Percentiles rank a stretch among this genome's conserved stretches.
These are phyloP conservation scores for Drosophila kuntzei DNA, from an alignment of 2,888 invertebrate genomes.

Conservation along the genomic window DNA sequence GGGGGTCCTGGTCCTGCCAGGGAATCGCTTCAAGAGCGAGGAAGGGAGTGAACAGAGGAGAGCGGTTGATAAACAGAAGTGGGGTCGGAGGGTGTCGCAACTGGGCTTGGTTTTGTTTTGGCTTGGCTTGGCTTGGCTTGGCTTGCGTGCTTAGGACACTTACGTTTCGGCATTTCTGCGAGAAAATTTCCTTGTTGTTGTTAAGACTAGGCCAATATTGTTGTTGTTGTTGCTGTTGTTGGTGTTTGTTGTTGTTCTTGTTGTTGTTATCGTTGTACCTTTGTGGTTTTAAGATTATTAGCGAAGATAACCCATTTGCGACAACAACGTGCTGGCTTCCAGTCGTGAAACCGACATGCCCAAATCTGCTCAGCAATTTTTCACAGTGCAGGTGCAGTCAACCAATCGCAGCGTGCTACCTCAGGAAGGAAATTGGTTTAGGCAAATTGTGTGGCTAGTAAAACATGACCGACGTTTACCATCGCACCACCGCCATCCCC, in stretches of 20 bases:
- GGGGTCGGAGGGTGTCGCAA: background rate
- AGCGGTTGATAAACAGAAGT: background rate
- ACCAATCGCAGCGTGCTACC: slow-evolving; percentile 33
- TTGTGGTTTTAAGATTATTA: slow-evolving; percentile 80
- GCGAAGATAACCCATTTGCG: slow-evolving; percentile 77
- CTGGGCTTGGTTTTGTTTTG: slow-evolving; percentile 43
- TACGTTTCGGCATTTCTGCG: slow-evolving; percentile 65
- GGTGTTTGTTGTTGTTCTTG: slow-evolving; percentile 32
- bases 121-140: slow-evolving; percentile 46
- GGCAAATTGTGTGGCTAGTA: slow-evolving; percentile 83
- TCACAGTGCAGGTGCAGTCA: slow-evolving; percentile 61
- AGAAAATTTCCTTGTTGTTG: slow-evolving; percentile 45
- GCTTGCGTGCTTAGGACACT: slow-evolving; percentile 75
- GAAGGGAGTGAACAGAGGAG: too few species aligned
- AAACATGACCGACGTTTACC: slow-evolving; percentile 77
- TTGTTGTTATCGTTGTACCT: slow-evolving; percentile 49
- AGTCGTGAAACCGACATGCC: slow-evolving; percentile 44
- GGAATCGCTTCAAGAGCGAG: background rate
- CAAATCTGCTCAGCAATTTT: slow-evolving; percentile 67
- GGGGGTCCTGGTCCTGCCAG: slow-evolving; percentile 12
- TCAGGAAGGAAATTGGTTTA: slow-evolving; percentile 83
- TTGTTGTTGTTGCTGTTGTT: slow-evolving; percentile 28
- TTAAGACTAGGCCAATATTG: slow-evolving; percentile 21
- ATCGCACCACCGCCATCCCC: background rate
- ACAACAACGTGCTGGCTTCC: slow-evolving; percentile 45